Evolutionary conservation across 2,113 vertebrate species (phyloP).

Genomic region (Loxodonta africana): DNA sequence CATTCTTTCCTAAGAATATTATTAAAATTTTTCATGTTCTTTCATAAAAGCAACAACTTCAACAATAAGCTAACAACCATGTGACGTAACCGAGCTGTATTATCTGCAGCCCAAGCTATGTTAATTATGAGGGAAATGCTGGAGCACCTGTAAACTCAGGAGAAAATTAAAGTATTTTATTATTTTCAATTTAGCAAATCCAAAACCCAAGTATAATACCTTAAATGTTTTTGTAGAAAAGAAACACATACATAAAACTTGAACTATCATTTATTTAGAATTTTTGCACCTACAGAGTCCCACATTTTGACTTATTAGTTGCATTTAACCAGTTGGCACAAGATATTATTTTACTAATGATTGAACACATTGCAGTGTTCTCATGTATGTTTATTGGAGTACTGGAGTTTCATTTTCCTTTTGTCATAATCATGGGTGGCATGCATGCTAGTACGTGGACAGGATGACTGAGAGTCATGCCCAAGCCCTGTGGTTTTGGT

Average conservation of each 20-base stretch:
- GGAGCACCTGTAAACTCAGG: background rate
- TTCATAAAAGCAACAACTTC: constrained; percentile 50
- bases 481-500: background rate
- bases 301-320: background rate
- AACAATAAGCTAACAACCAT: constrained; percentile 29
- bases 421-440: background rate
- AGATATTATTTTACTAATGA: background rate
- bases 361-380: background rate
- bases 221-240: constrained; percentile 19
- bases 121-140: constrained; percentile 29
- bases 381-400: background rate
- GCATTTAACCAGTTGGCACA: background rate
- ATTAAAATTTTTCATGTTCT: constrained; percentile 29
- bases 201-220: background rate
- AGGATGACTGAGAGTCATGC: background rate
- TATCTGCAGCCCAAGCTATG: constrained; percentile 14
- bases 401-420: background rate
- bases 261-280: constrained; percentile 15
- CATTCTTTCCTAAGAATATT: constrained; percentile 34
- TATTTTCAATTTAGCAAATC: constrained; percentile 54
- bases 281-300: background rate
- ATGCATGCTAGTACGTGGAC: background rate
- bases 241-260: background rate
- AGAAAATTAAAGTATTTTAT: constrained; percentile 18
- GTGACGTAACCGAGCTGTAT: background rate